These are phyloP conservation scores for Taurulus bubalis DNA, from an alignment of 2,113 vertebrate species.

Conservation along the genomic window DNA sequence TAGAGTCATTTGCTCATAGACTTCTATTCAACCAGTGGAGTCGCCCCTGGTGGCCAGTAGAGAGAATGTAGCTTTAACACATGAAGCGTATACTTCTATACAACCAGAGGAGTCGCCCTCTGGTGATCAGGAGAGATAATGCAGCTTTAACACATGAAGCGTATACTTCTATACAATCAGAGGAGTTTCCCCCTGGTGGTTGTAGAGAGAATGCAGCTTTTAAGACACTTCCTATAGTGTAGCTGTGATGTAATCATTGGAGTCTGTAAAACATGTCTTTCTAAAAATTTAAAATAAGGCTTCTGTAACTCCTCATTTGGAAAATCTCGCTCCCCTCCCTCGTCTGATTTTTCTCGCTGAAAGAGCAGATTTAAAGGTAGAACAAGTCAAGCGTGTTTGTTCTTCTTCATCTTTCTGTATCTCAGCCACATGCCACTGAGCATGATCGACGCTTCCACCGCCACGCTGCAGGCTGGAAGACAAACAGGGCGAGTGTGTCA, in stretches of 20 bases:
- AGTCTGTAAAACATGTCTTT: background rate
- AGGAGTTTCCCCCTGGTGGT: too few species aligned
- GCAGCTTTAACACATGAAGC: too few species aligned
- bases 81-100: too few species aligned
- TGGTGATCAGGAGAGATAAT: too few species aligned
- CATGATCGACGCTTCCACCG: slow-evolving; percentile 34
- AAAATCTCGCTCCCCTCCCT: slow-evolving; percentile 9
- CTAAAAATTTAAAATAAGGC: background rate
- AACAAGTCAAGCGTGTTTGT: background rate
- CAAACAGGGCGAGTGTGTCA: slow-evolving; percentile 38
- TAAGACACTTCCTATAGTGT: too few species aligned
- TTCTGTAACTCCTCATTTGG: slow-evolving; percentile 19
- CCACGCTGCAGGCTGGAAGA: slow-evolving; percentile 43
- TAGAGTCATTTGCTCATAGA: too few species aligned
- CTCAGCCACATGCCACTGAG: slow-evolving; percentile 48
- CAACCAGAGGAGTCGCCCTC: too few species aligned
- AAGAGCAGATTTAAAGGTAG: slow-evolving; percentile 23
- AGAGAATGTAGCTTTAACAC: too few species aligned
- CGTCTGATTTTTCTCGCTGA: slow-evolving; percentile 13
- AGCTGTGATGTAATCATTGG: background rate
- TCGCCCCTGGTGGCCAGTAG: too few species aligned
- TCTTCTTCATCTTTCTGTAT: background rate
- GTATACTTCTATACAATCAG: too few species aligned
- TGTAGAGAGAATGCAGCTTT: too few species aligned
- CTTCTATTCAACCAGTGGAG: too few species aligned